phyloP scores from a whole-genome alignment of 2,113 vertebrate species.

The Arvicanthis niloticus region DNA sequence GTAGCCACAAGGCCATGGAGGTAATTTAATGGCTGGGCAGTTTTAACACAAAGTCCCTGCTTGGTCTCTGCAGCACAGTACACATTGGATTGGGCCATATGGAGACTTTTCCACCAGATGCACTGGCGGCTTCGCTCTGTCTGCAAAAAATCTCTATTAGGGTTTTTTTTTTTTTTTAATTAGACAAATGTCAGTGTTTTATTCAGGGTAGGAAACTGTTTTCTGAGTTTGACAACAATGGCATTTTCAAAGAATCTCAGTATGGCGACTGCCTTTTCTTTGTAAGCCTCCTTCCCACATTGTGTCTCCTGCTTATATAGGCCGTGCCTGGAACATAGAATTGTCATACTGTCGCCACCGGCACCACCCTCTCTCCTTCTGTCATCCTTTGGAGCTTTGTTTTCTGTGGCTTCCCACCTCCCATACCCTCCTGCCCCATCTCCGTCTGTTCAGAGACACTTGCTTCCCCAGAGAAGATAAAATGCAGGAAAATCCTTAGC shows the following conservation, averaged over 20 bases:
- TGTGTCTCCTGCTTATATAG: not conserved
- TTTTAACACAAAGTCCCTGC: constrained; percentile 9
- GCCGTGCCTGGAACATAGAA: not conserved
- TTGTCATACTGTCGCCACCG: not conserved
- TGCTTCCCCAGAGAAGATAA: not conserved
- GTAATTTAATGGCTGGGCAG: constrained; percentile 58
- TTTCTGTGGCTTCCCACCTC: not conserved
- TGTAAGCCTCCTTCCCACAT: not conserved
- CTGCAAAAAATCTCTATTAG: constrained; percentile 70
- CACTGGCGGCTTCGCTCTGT: constrained; percentile 58
- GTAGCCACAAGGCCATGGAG: not conserved
- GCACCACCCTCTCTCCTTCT: not conserved
- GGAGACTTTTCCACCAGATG: constrained; percentile 65
- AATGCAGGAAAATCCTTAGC: not conserved
- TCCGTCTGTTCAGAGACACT: not conserved
- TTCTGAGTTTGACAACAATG: constrained; percentile 68
- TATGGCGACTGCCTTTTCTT: constrained; percentile 10
- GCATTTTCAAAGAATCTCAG: constrained; percentile 46
- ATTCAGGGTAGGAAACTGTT: constrained; percentile 65
- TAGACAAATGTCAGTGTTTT: constrained; percentile 76
- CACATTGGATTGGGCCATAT: constrained; percentile 40
- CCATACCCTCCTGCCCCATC: not conserved
- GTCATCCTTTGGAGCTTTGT: not conserved
- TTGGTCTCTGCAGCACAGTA: constrained; percentile 27
- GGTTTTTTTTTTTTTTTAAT: constrained; percentile 75